Conservation (phyloP, 2,113 vertebrate genomes). For the Ciconia maguari region DNA sequence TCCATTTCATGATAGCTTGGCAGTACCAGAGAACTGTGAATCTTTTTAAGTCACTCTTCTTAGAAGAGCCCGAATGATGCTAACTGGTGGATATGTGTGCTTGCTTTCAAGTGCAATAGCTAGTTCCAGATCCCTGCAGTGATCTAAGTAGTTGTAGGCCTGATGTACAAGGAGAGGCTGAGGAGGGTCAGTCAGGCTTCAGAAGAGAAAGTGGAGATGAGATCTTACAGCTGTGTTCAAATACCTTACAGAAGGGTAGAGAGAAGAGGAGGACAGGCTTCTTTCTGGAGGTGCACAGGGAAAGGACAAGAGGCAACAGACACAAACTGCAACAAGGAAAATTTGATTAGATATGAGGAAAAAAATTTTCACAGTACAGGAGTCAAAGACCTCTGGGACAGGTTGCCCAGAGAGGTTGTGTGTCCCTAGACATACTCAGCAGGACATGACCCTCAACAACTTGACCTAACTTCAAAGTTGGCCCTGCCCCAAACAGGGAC, state of each 20-base stretch:
- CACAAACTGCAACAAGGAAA: not conserved
- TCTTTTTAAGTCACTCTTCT: not conserved
- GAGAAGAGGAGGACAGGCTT: not conserved
- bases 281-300: not conserved
- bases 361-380: not conserved
- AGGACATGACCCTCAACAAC: not conserved
- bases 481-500: fast-evolving
- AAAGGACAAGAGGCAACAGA: not conserved
- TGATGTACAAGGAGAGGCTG: not conserved
- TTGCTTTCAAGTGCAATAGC: not conserved
- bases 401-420: not conserved
- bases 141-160: not conserved
- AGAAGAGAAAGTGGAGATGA: not conserved
- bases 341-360: not conserved
- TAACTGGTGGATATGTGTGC: not conserved
- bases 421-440: not conserved
- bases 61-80: not conserved
- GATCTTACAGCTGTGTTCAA: not conserved
- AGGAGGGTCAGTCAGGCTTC: not conserved
- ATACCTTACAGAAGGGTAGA: not conserved
- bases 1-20: not conserved
- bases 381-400: not conserved
- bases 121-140: not conserved
- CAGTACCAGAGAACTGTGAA: not conserved
- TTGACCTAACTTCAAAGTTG: not conserved